phyloP scores from a whole-genome alignment of 2,888 invertebrate genomes.

The Dryobota labecula region DNA sequence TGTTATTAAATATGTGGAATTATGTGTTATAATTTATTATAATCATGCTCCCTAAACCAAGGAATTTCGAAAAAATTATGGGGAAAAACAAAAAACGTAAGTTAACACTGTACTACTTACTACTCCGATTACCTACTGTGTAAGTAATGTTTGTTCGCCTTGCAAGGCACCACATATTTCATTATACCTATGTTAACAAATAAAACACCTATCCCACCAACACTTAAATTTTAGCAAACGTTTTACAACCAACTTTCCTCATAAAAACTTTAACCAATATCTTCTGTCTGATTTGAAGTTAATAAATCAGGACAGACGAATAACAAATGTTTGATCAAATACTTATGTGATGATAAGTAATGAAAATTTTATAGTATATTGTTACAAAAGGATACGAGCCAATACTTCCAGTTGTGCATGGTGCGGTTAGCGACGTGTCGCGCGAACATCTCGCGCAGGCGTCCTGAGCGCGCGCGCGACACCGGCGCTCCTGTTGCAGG shows the following conservation, averaged over 20 bases:
- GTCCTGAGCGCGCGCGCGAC: conserved; percentile 96
- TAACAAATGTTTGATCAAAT: not conserved
- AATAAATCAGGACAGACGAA: not conserved
- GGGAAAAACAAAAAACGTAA: too few species aligned
- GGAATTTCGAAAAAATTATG: too few species aligned
- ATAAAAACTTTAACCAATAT: not conserved
- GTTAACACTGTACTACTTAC: too few species aligned
- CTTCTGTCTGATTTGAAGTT: not conserved
- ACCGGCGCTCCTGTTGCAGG: conserved; percentile 99
- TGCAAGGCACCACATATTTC: too few species aligned
- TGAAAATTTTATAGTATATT: not conserved
- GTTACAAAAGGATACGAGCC: conserved; percentile 96
- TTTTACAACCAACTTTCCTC: not conserved
- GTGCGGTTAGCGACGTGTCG: conserved; percentile 97
- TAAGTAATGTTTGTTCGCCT: too few species aligned
- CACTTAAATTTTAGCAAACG: not conserved
- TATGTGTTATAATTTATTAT: too few species aligned
- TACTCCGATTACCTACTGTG: too few species aligned
- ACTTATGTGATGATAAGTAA: not conserved
- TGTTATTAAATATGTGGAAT: too few species aligned
- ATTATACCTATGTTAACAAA: too few species aligned
- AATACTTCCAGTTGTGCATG: conserved; percentile 98
- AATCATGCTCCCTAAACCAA: too few species aligned
- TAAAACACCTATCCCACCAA: too few species aligned
- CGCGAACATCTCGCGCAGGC: conserved; percentile 98